Evolutionary conservation across 2,797 vertebrate genomes (phyloP).

Genomic region (Nasua narica): DNA sequence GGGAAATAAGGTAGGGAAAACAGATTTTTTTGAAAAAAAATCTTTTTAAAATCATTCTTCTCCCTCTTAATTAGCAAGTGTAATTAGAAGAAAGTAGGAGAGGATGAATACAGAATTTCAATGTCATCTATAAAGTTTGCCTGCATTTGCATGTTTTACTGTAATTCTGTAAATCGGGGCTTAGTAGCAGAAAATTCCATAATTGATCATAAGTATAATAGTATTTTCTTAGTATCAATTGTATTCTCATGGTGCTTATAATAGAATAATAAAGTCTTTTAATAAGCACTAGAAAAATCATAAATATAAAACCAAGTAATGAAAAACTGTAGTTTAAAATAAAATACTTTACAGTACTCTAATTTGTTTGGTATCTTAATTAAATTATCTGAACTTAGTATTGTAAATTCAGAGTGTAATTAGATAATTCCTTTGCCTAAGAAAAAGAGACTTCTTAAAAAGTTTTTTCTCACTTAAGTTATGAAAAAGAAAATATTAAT

Average conservation of each 20-base stretch:
- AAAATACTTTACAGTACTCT: not conserved
- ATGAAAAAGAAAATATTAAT: constrained; percentile 8
- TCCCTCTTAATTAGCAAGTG: not conserved
- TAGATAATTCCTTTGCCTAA: not conserved
- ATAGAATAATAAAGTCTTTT: constrained; percentile 35
- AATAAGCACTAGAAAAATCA: constrained; percentile 41
- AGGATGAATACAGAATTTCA: not conserved
- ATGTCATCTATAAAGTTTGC: not conserved
- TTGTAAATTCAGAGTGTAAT: constrained; percentile 32
- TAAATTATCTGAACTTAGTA: constrained; percentile 54
- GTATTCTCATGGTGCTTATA: constrained; percentile 3
- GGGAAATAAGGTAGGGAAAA: not conserved
- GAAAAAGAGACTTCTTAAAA: not conserved
- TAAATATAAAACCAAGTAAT: constrained; percentile 41
- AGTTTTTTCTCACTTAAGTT: constrained; percentile 3
- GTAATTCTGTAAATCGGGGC: not conserved
- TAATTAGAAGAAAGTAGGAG: not conserved
- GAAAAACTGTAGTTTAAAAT: constrained; percentile 34
- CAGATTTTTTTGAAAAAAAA: not conserved
- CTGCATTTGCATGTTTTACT: not conserved
- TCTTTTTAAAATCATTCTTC: constrained; percentile 17
- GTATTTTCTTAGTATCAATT: not conserved
- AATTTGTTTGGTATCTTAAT: constrained; percentile 45
- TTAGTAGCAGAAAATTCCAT: not conserved
- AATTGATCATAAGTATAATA: not conserved